Percentiles rank a stretch among this genome's conserved stretches.
phyloP scores from a whole-genome alignment of 2,113 vertebrate genomes.

The Megaceryle maxima region DNA sequence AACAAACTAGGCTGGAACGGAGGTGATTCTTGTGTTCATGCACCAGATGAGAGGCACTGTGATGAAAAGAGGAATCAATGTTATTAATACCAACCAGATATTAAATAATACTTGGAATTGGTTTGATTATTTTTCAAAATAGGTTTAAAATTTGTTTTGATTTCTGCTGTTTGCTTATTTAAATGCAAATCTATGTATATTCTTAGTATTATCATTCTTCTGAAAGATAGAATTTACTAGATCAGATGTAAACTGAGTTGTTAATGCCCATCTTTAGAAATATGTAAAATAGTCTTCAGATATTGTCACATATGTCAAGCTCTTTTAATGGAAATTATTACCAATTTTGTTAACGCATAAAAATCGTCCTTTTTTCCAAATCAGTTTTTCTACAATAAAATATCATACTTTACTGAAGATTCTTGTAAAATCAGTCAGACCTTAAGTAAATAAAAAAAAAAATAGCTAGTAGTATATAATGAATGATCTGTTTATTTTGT shows the following conservation, averaged over 20 bases:
- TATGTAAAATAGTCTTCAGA: not conserved
- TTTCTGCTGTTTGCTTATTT: not conserved
- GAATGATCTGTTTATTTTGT: not conserved
- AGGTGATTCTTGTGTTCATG: not conserved
- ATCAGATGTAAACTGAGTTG: not conserved
- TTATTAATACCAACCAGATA: not conserved
- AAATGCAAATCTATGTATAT: not conserved
- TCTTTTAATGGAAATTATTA: not conserved
- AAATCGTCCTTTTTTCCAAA: not conserved
- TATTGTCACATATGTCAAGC: not conserved
- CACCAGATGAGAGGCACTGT: not conserved
- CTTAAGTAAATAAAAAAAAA: not conserved
- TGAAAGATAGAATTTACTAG: not conserved
- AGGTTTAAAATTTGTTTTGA: not conserved
- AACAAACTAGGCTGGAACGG: not conserved
- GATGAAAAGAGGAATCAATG: not conserved
- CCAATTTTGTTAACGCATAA: not conserved
- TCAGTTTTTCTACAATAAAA: not conserved
- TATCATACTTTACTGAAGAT: not conserved
- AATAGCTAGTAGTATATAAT: not conserved
- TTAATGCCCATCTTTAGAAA: not conserved
- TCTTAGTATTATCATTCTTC: not conserved
- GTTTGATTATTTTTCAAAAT: not conserved
- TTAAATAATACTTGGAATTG: not conserved
- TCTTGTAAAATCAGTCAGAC: not conserved